These are phyloP conservation scores for Gymnocypris eckloni DNA, from an alignment of 2,797 vertebrate genomes.

Conservation along the genomic window DNA sequence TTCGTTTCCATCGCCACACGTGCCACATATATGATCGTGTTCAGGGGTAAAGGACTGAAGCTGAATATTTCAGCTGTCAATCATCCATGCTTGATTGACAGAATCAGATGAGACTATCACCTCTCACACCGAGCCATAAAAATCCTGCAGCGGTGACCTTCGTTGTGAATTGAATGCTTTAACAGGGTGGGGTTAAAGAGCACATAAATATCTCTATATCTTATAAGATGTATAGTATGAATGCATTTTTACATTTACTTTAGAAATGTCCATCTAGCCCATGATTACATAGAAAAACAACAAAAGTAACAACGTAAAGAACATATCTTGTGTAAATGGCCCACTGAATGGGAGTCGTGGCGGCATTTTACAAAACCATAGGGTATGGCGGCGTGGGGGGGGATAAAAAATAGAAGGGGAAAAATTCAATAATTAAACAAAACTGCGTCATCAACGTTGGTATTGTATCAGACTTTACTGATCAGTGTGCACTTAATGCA, in stretches of 20 bases:
- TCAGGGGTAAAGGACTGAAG: constrained; percentile 11
- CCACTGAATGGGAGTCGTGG: background rate
- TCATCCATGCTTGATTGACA: constrained; percentile 42
- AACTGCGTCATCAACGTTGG: no score
- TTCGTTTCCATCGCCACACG: background rate
- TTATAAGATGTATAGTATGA: constrained; percentile 5
- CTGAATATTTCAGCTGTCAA: constrained; percentile 31
- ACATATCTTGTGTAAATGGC: background rate
- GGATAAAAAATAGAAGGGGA: no score
- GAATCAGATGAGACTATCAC: constrained; percentile 26
- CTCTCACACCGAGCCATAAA: constrained; percentile 5
- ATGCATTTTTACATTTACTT: background rate
- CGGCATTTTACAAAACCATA: no score
- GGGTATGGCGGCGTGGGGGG: no score
- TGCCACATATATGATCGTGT: background rate
- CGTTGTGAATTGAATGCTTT: constrained; percentile 13
- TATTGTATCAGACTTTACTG: no score
- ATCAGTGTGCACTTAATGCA: no score
- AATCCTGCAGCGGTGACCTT: background rate
- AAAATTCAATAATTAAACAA: no score
- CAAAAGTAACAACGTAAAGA: background rate
- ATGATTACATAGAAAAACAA: background rate
- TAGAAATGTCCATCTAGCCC: background rate
- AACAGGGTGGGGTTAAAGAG: constrained; percentile 3
- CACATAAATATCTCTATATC: constrained; percentile 15